Evolutionary conservation across 2,797 vertebrate species (phyloP), one percentile per base, ranked within the genome.

Genomic region (Phaenicophaeus curvirostris): DNA sequence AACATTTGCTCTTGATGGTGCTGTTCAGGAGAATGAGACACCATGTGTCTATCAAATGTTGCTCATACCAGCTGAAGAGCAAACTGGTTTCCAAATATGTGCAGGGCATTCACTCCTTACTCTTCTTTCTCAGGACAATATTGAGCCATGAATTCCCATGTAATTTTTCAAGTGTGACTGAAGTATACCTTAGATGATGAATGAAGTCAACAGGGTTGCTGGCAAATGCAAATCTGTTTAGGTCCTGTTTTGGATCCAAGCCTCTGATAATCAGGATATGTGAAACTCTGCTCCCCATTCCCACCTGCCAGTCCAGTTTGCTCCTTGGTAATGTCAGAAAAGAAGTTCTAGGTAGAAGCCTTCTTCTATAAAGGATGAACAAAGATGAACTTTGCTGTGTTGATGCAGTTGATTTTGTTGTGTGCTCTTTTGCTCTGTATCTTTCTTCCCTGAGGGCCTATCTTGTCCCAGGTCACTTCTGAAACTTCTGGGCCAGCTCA

Each of bases 391-490:
- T 65, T 58, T 66, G 9, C 24, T 79, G 10, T 67, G 10, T 21
- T 61, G 23, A 30, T 50, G 35, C 9, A 33, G 31, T 75, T 33
- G 50, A 31, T 61, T 58, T 78, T 41, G 21, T 9, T 58, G 19
- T 61, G 31, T 50, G 37, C 9, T 27, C 6, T 53, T 89, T 84
- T 81, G 31, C 20, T 37, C 50, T 0, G 0, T 19, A 25, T n/a
- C 19, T 66, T 71, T 73, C 53, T 51, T 69, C 15, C 6, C 20
- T 27, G 50, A 42, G 19, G 17, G 7, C 24, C 20, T 81, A n/a
- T 31, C 33, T 28, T 53, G 31, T 48, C 12, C 28, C 30, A 48
- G 23, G 15, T 48, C n/a, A 51, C n/a, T 62, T 18, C 35, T 57
- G 13, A 63, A 37, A 19, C 11, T 9, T 63, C 5, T 86, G n/a